Evolutionary conservation across 2,797 vertebrate genomes (phyloP).

Genomic region (Crocidura indochinensis): DNA sequence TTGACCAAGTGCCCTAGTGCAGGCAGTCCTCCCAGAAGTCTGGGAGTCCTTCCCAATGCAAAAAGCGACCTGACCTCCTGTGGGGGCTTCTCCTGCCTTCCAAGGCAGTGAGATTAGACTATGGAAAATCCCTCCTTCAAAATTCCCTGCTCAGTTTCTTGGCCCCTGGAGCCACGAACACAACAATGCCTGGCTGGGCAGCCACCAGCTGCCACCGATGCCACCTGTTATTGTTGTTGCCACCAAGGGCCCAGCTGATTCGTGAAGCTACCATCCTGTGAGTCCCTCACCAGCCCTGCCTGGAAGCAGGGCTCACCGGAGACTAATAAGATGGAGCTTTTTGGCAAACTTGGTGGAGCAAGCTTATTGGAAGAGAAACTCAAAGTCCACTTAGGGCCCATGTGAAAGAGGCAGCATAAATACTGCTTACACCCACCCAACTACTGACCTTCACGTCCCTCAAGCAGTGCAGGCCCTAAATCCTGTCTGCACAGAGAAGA

Average conservation of each 20-base stretch:
- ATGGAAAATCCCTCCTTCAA: neutral
- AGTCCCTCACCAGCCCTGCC: neutral
- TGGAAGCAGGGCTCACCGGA: neutral
- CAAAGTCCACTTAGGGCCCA: neutral
- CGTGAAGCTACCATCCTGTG: conserved; percentile 12
- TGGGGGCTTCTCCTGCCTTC: neutral
- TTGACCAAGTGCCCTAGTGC: neutral
- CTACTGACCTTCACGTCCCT: conserved; percentile 29
- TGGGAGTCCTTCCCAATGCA: neutral
- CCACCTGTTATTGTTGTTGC: too few relatives aligned
- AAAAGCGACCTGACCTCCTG: neutral
- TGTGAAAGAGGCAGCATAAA: neutral
- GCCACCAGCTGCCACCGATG: neutral
- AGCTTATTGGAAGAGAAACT: neutral
- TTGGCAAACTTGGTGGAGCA: neutral
- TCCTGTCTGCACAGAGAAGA: conserved; percentile 63
- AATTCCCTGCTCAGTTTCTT: neutral
- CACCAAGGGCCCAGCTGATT: neutral
- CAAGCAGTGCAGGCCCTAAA: conserved; percentile 4
- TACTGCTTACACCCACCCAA: neutral
- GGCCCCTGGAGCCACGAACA: neutral
- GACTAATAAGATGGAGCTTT: neutral
- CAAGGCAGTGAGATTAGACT: neutral
- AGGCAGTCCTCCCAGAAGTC: neutral
- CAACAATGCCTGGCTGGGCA: neutral